Base-by-base conservation (phyloP, 1,140 invertebrate species). In the Drosophila pallidifrons region DNA sequence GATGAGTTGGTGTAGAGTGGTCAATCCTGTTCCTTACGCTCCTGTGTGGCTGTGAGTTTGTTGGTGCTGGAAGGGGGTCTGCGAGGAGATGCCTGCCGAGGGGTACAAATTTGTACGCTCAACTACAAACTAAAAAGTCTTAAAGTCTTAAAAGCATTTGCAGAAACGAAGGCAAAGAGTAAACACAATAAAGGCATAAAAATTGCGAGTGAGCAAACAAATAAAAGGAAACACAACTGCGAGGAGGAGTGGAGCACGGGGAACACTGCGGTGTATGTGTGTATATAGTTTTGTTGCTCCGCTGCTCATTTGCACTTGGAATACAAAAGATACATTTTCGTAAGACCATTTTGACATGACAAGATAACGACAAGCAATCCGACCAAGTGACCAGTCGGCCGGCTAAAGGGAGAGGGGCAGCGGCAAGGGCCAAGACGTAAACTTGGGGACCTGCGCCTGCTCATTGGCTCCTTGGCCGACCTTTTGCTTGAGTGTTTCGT, bases 321-420 rank as follows among this genome's bases (percentile, higher is more conserved):
- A 89, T 89, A 89, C 85, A 89, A 89, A 89, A 89, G 85, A 85
- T 89, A 89, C 85, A 89, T 89, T 90, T 89, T 89, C 85, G 85
- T 89, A 89, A 89, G 85, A 90, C 85, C 89, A 88, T 91, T 91
- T 91, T 91, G 89, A 91, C 89, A 89, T 91, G 89, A 91, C 89
- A 91, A 91, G 89, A 91, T 91, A 91, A 91, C 89, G 89, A 91
- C 89, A 91, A 89, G 86, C 85, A 85, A 89, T 80, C 52, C 82
- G 66, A 78, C 55, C 85, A 72, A 74, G 68, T 75, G 68, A 67
- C 83, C 73, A 45, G 16, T 38, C 30, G 25, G 28, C n/a, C 46
- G 38, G 13, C 45, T 5, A 20, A 35, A n/a, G 28, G 20, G 38
- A 3, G 35, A 30, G 5, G 11, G 28, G 55, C 28, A 35, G 51